Conservation (phyloP, 2,113 vertebrate species). For the Phaetusa simplex region DNA sequence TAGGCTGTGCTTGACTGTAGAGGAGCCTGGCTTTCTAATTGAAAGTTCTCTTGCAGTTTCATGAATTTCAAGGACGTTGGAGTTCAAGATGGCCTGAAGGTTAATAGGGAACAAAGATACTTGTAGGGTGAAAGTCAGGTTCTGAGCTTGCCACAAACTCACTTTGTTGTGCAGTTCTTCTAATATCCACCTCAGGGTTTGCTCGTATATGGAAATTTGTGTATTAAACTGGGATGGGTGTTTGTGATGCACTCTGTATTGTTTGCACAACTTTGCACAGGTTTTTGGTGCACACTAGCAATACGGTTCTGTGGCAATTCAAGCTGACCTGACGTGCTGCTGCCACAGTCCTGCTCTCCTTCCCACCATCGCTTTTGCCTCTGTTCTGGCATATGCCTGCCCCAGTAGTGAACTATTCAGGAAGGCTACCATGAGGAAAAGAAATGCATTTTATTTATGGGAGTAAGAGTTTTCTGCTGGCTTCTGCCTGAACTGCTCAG, state of each 20-base stretch:
- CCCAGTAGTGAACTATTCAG: not conserved
- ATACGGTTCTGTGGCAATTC: not conserved
- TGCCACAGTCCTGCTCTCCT: not conserved
- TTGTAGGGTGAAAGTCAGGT: not conserved
- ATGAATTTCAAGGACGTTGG: not conserved
- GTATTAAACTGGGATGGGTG: not conserved
- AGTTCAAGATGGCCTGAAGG: not conserved
- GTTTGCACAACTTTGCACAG: not conserved
- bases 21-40: not conserved
- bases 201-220: not conserved
- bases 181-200: not conserved
- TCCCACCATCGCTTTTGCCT: not conserved
- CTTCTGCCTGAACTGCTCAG: not conserved
- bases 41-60: not conserved
- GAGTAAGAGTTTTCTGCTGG: not conserved
- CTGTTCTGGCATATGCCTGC: not conserved
- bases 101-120: not conserved
- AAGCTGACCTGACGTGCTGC: not conserved
- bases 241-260: rapidly evolving
- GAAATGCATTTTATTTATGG: not conserved
- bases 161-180: not conserved
- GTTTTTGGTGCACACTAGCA: not conserved
- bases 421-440: not conserved
- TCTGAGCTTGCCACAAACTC: not conserved
- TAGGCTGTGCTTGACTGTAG: not conserved